A percentile compares a stretch with the other conserved stretches of the same genome.
Evolutionary conservation across 1,140 invertebrate genomes (phyloP).

Genomic region (Rhopalosiphum maidis): DNA sequence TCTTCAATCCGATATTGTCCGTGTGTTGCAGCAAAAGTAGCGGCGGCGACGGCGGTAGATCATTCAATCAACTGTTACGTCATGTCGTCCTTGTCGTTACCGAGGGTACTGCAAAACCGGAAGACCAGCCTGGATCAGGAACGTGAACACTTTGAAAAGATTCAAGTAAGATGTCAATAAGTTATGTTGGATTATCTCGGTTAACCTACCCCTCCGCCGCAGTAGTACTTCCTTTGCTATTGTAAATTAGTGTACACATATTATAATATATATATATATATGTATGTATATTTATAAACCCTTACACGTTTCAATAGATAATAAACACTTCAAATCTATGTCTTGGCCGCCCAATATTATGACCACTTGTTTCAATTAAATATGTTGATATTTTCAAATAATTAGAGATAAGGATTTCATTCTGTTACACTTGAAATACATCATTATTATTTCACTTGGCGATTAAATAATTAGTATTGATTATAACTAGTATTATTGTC

Average conservation of each 20-base stretch:
- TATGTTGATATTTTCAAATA: background rate
- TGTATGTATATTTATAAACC: background rate
- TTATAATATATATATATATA: background rate
- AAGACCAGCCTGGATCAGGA: slow-evolving; percentile 78
- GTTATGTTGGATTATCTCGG: background rate
- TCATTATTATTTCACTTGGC: no score
- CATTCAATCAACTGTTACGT: background rate
- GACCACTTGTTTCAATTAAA: background rate
- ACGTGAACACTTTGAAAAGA: slow-evolving; percentile 78
- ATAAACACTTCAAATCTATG: background rate
- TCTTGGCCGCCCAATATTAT: background rate
- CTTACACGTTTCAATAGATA: background rate
- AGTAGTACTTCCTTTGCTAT: background rate
- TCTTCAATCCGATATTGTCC: background rate
- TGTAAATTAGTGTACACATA: background rate
- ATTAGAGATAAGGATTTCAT: background rate
- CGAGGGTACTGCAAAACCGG: slow-evolving; percentile 74
- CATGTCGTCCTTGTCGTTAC: slow-evolving; percentile 77
- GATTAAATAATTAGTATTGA: background rate
- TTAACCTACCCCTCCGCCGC: background rate
- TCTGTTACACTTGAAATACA: background rate
- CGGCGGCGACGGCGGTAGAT: background rate
- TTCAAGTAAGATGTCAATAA: slow-evolving; percentile 70
- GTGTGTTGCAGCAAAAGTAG: background rate
- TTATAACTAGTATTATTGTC: background rate